Conservation (phyloP, 1,140 invertebrate genomes). For the Babylonia areolata region DNA sequence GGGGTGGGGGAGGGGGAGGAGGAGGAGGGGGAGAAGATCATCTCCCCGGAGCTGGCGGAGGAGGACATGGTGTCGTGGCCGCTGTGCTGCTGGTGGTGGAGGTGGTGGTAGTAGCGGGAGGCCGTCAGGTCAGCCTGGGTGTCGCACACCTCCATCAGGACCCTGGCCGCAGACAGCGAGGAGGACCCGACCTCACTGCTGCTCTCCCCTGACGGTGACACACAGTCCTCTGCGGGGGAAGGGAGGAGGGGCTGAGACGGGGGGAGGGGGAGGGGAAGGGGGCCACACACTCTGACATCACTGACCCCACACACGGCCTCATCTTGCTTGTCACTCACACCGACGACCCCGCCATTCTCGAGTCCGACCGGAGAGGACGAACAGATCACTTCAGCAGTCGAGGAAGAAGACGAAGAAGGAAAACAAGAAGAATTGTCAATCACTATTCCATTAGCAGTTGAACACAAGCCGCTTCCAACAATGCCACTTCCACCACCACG, state of each 20-base stretch:
- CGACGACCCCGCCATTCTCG: not conserved
- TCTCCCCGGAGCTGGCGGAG: conserved; percentile 22
- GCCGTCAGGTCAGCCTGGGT: conserved; percentile 31
- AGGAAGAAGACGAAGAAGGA: too few species aligned
- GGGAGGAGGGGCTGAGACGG: conserved; percentile 6
- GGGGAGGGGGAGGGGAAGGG: not conserved
- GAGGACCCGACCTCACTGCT: not conserved
- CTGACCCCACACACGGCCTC: not conserved
- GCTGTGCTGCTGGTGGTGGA: not conserved
- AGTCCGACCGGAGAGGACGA: not conserved
- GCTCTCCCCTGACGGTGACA: not conserved
- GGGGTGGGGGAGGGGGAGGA: not conserved
- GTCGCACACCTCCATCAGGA: conserved; percentile 32
- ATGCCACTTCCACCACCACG: too few species aligned
- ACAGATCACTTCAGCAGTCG: too few species aligned
- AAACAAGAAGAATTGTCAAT: too few species aligned
- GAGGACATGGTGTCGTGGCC: conserved; percentile 31
- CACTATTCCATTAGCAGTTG: not conserved
- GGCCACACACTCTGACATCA: not conserved
- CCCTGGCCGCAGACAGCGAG: not conserved
- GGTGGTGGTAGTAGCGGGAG: too few species aligned
- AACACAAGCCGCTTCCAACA: not conserved
- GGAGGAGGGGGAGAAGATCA: conserved; percentile 36
- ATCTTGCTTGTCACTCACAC: not conserved
- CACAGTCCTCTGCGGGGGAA: not conserved